A percentile compares a stretch with the other conserved stretches of the same genome.
phyloP scores from a whole-genome alignment of 30 jellyfish, hydroid and myxozoan species.

The Pseudorhiza aurosa region DNA sequence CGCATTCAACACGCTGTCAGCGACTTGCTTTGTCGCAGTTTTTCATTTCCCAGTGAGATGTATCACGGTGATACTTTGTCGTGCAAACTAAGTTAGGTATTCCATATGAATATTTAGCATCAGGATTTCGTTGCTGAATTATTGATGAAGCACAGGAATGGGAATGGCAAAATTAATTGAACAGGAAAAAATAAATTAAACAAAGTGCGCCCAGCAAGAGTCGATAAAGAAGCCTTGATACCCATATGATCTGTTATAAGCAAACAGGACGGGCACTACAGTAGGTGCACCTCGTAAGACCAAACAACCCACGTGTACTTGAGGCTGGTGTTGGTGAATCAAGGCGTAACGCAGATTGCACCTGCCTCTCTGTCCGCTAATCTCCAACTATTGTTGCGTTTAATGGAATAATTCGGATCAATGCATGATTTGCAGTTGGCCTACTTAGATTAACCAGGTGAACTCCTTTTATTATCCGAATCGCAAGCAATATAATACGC shows the following conservation, averaged over 20 bases:
- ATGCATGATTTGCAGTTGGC: slow-evolving; percentile 24
- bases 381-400: slow-evolving; percentile 62
- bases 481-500: slow-evolving; percentile 1
- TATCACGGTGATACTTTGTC: not conserved
- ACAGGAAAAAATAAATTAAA: slow-evolving; percentile 35
- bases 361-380: slow-evolving; percentile 44
- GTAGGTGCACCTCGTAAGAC: slow-evolving; percentile 1
- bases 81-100: not conserved
- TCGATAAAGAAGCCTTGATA: slow-evolving; percentile 42
- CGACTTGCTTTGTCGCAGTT: not conserved
- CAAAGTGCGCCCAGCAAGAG: slow-evolving; percentile 23
- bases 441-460: slow-evolving; percentile 23
- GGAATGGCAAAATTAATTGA: slow-evolving; percentile 41
- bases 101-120: slow-evolving; percentile 20
- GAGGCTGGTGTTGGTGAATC: slow-evolving; percentile 1
- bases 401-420: slow-evolving; percentile 62
- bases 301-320: not conserved
- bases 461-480: slow-evolving; percentile 46
- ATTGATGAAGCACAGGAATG: slow-evolving; percentile 33
- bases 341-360: slow-evolving; percentile 46
- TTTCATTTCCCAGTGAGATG: not conserved
- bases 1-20: too few relatives aligned
- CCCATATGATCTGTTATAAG: slow-evolving; percentile 33
- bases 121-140: slow-evolving; percentile 49
- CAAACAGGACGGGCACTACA: slow-evolving; percentile 3